Conservation (phyloP, 2,888 invertebrate genomes). For the Disparrhopalites patrizii region DNA sequence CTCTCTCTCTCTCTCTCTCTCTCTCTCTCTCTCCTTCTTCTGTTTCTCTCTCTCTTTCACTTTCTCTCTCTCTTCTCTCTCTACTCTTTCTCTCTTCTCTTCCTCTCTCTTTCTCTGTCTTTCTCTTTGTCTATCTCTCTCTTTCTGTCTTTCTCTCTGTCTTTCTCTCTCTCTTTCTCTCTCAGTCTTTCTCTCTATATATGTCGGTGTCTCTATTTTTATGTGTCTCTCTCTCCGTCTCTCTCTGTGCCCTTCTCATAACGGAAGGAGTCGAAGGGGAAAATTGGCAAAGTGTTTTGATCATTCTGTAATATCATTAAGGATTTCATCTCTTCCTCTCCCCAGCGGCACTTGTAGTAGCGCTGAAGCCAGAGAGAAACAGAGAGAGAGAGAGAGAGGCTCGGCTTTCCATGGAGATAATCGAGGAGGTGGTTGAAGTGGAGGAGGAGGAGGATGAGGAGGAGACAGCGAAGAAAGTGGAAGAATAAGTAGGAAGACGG, state of each 20-base stretch:
- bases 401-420: too few relatives aligned
- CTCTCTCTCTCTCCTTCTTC: neutral
- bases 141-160: too few relatives aligned
- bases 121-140: neutral
- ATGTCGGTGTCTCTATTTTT: neutral
- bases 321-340: neutral
- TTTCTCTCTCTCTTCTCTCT: neutral
- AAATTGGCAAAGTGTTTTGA: neutral
- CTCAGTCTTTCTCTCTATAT: neutral
- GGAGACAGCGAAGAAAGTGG: neutral
- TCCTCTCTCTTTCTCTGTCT: neutral
- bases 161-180: neutral
- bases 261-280: slow-evolving; percentile 6
- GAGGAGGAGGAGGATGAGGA: neutral
- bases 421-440: too few relatives aligned
- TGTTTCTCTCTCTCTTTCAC: neutral
- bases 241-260: neutral
- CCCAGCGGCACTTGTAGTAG: too few relatives aligned
- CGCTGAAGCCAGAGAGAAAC: too few relatives aligned
- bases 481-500: neutral
- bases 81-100: neutral
- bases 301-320: neutral
- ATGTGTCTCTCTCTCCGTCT: neutral
- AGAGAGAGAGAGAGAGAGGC: too few relatives aligned
- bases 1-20: slow-evolving; percentile 4